Base-by-base conservation (phyloP, 2,888 invertebrate species). In the Lapara coniferarum region DNA sequence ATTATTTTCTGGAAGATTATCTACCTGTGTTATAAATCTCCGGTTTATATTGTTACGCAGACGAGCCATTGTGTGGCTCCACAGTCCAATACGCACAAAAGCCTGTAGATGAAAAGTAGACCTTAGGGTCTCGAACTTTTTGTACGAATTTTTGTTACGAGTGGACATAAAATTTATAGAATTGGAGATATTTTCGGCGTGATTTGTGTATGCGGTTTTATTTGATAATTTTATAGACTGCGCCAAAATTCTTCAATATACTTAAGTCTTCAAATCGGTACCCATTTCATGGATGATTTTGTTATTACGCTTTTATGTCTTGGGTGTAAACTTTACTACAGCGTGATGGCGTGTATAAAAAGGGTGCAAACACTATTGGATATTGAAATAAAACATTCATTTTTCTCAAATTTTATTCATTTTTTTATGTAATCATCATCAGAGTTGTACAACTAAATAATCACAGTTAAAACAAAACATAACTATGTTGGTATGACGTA, bases 361-460 rank as follows among this genome's bases (percentile, higher is more conserved):
- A 46, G 46, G 46, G 49, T 46, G 12, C 13, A 8, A 37, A 49
- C 10, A 59, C 44, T 12, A 49, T 16, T 13, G 63, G 63, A 13
- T 19, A 44, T 44, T 14, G 68, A 87, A 88, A 85, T 85, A 73
- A 84, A 81, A 82, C 77, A 73, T 51, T 57, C 71, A 75, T 77
- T 86, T 89, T 91, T 88, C 89, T 86, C 78, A 88, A 85, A 88
- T 90, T 89, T 94, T 93, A 92, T 92, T 94, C 86, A 89, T 92
- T 90, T 89, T 94, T 94, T 93, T 92, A 93, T 94, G 89, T 93
- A 91, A 91, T 92, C 89, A 91, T 92, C 92, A 91, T 92, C 92
- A 91, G 92, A 94, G 90, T 93, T 93, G 94, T 94, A 94, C 92
- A 94, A 93, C 94, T 94, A 94, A 94, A 93, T 92, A 94, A 94